Conservation (phyloP, 2,113 vertebrate genomes). For the Nothocercus nigrocapillus region DNA sequence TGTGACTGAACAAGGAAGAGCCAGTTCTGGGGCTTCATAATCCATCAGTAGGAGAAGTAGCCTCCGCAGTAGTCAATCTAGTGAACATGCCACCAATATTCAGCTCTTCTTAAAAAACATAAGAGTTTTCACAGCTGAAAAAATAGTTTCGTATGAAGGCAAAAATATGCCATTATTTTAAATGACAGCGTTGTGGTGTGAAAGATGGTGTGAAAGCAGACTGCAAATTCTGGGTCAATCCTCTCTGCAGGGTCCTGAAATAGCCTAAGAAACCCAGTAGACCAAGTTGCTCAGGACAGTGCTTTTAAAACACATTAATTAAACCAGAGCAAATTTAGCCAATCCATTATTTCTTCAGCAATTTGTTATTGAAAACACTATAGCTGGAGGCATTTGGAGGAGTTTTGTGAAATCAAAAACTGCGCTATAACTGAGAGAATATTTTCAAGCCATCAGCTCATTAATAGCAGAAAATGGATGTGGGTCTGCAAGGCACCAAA, state of each 20-base stretch:
- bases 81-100: background rate
- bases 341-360: constrained; percentile 63
- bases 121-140: constrained; percentile 17
- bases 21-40: background rate
- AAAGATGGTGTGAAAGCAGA: constrained; percentile 35
- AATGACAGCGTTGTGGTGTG: constrained; percentile 14
- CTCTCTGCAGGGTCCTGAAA: constrained; percentile 8
- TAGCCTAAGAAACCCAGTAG: constrained; percentile 12
- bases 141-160: constrained; percentile 6
- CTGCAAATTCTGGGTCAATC: constrained; percentile 57
- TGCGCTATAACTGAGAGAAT: constrained; percentile 38
- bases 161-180: constrained; percentile 47
- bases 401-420: constrained; percentile 73
- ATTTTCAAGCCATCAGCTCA: constrained; percentile 57
- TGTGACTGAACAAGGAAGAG: background rate
- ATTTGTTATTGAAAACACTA: constrained; percentile 74
- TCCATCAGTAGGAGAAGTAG: background rate
- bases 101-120: background rate
- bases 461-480: constrained; percentile 66
- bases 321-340: constrained; percentile 58
- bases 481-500: constrained; percentile 63
- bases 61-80: background rate
- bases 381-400: constrained; percentile 66
- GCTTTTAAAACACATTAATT: constrained; percentile 62
- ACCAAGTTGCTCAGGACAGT: background rate